Conservation (phyloP, 37 sponge, comb jelly and placozoan genomes). For the Ephydatia muelleri region DNA sequence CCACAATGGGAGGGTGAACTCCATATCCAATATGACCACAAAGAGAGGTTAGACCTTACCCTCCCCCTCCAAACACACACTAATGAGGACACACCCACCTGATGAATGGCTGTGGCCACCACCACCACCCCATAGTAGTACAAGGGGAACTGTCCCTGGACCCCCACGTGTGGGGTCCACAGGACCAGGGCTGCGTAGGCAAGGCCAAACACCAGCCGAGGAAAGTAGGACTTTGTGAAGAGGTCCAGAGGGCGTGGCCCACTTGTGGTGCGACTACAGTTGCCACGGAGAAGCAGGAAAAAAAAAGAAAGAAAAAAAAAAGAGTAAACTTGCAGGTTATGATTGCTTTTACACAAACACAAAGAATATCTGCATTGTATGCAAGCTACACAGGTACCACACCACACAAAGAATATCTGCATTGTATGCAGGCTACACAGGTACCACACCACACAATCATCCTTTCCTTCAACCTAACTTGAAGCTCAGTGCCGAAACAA, state of each 20-base stretch:
- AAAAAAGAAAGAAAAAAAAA: background rate
- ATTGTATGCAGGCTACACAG: too few relatives aligned
- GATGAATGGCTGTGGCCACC: constrained; percentile 66
- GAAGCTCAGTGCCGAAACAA: too few relatives aligned
- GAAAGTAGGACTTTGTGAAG: constrained; percentile 68
- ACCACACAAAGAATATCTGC: too few relatives aligned
- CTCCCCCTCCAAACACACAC: too few relatives aligned
- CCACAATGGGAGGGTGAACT: too few relatives aligned
- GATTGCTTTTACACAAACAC: background rate
- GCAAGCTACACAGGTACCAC: too few relatives aligned
- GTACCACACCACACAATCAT: too few relatives aligned
- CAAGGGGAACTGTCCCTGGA: constrained; percentile 55
- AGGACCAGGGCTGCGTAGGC: constrained; percentile 73
- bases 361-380: too few relatives aligned
- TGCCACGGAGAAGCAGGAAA: background rate
- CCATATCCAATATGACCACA: too few relatives aligned
- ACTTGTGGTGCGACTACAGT: constrained; percentile 54
- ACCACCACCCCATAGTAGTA: constrained; percentile 72
- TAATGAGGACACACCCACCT: constrained; percentile 49
- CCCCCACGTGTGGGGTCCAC: constrained; percentile 57
- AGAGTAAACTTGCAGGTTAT: background rate
- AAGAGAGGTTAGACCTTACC: too few relatives aligned
- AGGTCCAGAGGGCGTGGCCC: constrained; percentile 82
- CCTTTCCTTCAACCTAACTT: too few relatives aligned
- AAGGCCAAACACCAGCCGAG: constrained; percentile 65